Evolutionary conservation across 2,113 vertebrate genomes (phyloP).

Genomic region (Tyto alba): DNA sequence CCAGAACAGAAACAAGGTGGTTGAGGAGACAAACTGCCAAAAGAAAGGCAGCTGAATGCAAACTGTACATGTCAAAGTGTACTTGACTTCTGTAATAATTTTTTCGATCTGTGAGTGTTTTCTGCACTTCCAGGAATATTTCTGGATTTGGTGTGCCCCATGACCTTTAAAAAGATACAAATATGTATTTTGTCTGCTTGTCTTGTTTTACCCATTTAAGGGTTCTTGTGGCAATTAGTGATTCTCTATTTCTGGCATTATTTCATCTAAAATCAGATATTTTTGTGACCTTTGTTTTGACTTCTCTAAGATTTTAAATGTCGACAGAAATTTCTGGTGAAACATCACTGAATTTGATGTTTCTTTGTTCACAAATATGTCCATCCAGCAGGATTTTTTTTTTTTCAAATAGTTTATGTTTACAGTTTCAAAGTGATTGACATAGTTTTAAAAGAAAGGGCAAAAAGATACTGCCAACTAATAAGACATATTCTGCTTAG

Average conservation of each 20-base stretch:
- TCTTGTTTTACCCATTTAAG: neutral
- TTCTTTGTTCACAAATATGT: neutral
- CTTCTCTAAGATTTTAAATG: neutral
- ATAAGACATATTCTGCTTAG: neutral
- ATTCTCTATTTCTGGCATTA: neutral
- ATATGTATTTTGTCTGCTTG: neutral
- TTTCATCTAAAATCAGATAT: neutral
- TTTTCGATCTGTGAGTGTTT: neutral
- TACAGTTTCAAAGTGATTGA: neutral
- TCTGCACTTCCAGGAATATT: neutral
- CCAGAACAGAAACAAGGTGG: neutral
- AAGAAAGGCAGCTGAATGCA: neutral
- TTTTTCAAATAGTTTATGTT: neutral
- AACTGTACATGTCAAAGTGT: neutral
- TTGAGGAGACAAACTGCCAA: neutral
- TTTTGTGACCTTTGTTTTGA: neutral
- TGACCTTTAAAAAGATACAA: neutral
- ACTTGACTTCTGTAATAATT: neutral
- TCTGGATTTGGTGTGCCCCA: neutral
- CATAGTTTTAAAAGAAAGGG: neutral
- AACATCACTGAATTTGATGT: neutral
- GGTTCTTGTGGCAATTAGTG: neutral
- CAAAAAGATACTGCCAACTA: neutral
- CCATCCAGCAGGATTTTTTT: neutral
- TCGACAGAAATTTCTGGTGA: neutral